phyloP scores from a whole-genome alignment of 2,888 invertebrate genomes.

The Drosophila maculinotata region DNA sequence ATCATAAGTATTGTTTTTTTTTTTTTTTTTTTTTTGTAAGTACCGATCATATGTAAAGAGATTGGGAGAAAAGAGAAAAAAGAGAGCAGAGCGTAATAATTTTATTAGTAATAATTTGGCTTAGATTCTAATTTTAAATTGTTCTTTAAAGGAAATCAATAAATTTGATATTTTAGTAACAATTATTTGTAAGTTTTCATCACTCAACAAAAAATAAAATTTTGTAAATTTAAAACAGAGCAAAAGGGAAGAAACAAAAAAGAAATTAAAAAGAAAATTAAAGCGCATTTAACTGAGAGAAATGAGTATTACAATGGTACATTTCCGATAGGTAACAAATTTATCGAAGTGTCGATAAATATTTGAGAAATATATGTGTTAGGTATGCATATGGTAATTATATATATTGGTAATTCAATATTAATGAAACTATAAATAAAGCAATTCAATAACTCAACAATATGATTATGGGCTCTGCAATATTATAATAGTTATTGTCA shows the following conservation, averaged over 20 bases:
- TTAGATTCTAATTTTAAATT: constrained; percentile 4
- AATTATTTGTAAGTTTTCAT: constrained; percentile 40
- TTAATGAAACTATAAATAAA: constrained; percentile 27
- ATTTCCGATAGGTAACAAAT: too few species aligned
- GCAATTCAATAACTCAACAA: constrained; percentile 15
- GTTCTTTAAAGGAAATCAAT: constrained; percentile 11
- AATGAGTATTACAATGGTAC: constrained; percentile 22
- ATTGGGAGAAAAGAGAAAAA: constrained; percentile 56
- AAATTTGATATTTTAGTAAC: constrained; percentile 42
- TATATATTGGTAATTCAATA: constrained; percentile 21
- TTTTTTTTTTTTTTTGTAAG: constrained; percentile 1
- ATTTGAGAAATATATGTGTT: constrained; percentile 27
- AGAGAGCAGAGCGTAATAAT: constrained; percentile 58
- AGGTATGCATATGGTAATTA: constrained; percentile 24
- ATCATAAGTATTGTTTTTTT: background rate
- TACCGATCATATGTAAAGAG: constrained; percentile 28
- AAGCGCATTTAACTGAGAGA: constrained; percentile 62
- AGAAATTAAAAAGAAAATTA: constrained; percentile 31
- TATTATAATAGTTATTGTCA: constrained; percentile 23
- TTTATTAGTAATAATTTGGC: constrained; percentile 65
- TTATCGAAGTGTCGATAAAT: constrained; percentile 28
- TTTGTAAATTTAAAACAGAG: constrained; percentile 12
- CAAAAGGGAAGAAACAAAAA: constrained; percentile 21
- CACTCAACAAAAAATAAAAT: constrained; percentile 21
- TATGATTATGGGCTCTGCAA: constrained; percentile 23